Evolutionary conservation across 2,113 vertebrate genomes (phyloP).

Genomic region (Sceloporus undulatus): DNA sequence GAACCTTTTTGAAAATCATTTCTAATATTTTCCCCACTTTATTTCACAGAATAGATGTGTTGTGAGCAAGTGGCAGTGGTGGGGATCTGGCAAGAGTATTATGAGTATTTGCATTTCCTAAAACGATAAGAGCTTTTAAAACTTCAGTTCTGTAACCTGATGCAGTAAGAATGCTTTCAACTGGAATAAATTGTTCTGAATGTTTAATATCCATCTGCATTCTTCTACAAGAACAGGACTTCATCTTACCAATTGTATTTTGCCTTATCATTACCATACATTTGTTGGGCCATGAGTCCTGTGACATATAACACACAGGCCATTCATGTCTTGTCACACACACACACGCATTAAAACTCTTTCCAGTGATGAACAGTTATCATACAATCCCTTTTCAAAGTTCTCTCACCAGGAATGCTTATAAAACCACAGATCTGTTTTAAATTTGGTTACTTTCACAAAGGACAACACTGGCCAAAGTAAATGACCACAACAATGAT

Average conservation of each 20-base stretch:
- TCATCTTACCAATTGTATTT: slow-evolving; percentile 6
- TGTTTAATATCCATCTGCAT: slow-evolving; percentile 23
- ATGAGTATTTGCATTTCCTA: background rate
- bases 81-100: background rate
- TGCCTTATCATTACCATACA: background rate
- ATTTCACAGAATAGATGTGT: slow-evolving; percentile 11
- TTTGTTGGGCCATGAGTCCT: background rate
- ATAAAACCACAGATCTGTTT: background rate
- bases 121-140: slow-evolving; percentile 4
- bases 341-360: background rate
- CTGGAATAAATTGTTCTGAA: slow-evolving; percentile 35
- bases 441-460: background rate
- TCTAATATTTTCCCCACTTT: background rate
- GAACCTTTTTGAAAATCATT: background rate
- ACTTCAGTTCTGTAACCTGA: slow-evolving; percentile 13
- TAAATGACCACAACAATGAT: background rate
- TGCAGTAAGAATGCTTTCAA: slow-evolving; percentile 30
- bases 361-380: background rate
- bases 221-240: background rate
- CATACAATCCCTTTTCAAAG: background rate
- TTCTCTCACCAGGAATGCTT: background rate
- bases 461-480: slow-evolving; percentile 9
- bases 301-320: background rate
- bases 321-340: background rate
- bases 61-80: background rate